Conservation (phyloP, 2,797 vertebrate genomes). For the Labeo calbasu region DNA sequence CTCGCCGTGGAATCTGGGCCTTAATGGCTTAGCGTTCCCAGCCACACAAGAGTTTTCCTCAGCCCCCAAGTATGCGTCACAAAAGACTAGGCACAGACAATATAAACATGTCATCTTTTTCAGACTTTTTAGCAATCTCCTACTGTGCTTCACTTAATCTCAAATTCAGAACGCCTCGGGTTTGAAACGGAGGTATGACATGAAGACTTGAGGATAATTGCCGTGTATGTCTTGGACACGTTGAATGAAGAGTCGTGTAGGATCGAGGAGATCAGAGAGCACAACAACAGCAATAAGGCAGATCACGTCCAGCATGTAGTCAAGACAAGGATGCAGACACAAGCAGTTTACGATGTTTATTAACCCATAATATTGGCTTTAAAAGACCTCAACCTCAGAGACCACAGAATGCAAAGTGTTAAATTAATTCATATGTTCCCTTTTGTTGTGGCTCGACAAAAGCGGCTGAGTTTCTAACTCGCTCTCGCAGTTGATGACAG, state of each 20-base stretch:
- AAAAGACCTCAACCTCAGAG: slow-evolving; percentile 68
- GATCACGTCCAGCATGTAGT: slow-evolving; percentile 48
- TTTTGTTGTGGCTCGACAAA: slow-evolving; percentile 81
- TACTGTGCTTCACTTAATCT: slow-evolving; percentile 63
- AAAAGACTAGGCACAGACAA: slow-evolving; percentile 59
- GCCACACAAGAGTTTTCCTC: slow-evolving; percentile 64
- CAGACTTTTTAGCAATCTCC: slow-evolving; percentile 66
- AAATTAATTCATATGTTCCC: slow-evolving; percentile 83
- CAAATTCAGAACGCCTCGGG: slow-evolving; percentile 59
- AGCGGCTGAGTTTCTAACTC: slow-evolving; percentile 80
- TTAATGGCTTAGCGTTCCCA: slow-evolving; percentile 67
- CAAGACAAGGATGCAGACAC: slow-evolving; percentile 77
- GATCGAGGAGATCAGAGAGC: slow-evolving; percentile 70
- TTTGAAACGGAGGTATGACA: slow-evolving; percentile 71
- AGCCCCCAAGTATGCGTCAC: slow-evolving; percentile 68
- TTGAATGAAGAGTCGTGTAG: slow-evolving; percentile 69
- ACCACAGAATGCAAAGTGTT: slow-evolving; percentile 79
- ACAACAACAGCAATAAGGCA: slow-evolving; percentile 16
- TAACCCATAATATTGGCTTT: slow-evolving; percentile 77
- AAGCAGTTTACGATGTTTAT: slow-evolving; percentile 72
- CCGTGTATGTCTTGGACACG: slow-evolving; percentile 73
- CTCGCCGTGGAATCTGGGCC: slow-evolving; percentile 58
- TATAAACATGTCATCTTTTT: slow-evolving; percentile 65
- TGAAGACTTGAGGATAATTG: slow-evolving; percentile 68
- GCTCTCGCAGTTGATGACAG: slow-evolving; percentile 80